Evolutionary conservation across 2,888 invertebrate genomes (phyloP).

Genomic region (Dicranocentrus wangi): DNA sequence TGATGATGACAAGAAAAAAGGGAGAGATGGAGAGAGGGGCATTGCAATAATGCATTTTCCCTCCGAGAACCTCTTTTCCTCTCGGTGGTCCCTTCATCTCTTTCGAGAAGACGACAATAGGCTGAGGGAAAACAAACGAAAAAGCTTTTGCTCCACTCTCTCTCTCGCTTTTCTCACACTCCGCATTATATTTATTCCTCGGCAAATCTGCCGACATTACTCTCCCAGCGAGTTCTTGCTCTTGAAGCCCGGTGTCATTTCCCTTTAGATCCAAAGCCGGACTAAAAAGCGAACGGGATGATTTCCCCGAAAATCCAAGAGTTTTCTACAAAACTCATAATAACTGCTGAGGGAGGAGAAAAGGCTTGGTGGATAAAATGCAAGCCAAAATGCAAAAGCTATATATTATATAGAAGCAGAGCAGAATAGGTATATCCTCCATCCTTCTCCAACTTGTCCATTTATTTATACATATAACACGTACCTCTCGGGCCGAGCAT

Average conservation of each 20-base stretch:
- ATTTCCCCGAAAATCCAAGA: constrained; percentile 36
- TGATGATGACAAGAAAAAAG: too few relatives aligned
- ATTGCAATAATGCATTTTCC: too few relatives aligned
- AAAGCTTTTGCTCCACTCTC: constrained; percentile 12
- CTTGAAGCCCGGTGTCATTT: too few relatives aligned
- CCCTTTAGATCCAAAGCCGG: background rate
- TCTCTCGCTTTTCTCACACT: background rate
- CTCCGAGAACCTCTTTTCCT: too few relatives aligned
- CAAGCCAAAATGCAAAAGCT: constrained; percentile 23
- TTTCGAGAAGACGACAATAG: constrained; percentile 28
- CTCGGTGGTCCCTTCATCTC: constrained; percentile 1
- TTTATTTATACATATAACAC: background rate
- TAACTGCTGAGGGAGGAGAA: background rate
- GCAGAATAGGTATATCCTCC: too few relatives aligned
- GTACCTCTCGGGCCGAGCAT: background rate
- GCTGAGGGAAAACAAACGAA: background rate
- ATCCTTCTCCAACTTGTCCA: too few relatives aligned
- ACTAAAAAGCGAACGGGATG: background rate
- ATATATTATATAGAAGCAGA: too few relatives aligned
- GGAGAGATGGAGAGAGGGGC: too few relatives aligned
- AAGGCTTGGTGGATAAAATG: background rate
- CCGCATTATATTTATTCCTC: too few relatives aligned
- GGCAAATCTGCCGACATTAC: too few relatives aligned
- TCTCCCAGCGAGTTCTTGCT: too few relatives aligned
- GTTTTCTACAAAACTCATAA: constrained; percentile 34